phyloP scores from a whole-genome alignment of 1,140 invertebrate genomes.

The Drosophila repleta region DNA sequence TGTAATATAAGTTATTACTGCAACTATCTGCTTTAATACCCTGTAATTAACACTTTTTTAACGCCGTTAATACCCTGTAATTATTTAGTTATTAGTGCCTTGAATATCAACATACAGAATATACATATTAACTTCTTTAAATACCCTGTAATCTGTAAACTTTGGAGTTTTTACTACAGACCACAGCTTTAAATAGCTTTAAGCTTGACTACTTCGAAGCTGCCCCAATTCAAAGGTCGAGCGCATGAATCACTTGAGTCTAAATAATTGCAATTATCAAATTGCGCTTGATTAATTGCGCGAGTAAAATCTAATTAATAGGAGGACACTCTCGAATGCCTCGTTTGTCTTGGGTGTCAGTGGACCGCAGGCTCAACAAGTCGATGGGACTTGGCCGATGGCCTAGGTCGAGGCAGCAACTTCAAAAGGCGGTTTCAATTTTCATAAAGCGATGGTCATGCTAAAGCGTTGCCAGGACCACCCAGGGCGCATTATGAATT shows the following conservation, averaged over 20 bases:
- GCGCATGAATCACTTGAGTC: slow-evolving; percentile 43
- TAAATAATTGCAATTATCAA: slow-evolving; percentile 66
- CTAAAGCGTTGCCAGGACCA: slow-evolving; percentile 34
- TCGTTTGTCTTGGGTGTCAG: too few species aligned
- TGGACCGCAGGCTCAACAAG: slow-evolving; percentile 19
- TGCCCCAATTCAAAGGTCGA: neutral
- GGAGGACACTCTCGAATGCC: too few species aligned
- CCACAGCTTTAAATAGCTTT: neutral
- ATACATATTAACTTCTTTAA: too few species aligned
- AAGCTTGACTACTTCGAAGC: neutral
- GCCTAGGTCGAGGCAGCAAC: slow-evolving; percentile 10
- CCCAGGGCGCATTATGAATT: slow-evolving; percentile 62
- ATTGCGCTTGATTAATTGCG: slow-evolving; percentile 60
- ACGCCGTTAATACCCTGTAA: too few species aligned
- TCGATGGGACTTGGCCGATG: neutral
- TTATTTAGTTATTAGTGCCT: too few species aligned
- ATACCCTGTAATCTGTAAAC: neutral
- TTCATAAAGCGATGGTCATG: slow-evolving; percentile 25
- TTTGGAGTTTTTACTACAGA: neutral
- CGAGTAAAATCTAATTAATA: slow-evolving; percentile 61
- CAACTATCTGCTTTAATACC: too few species aligned
- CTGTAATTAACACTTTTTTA: too few species aligned
- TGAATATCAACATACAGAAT: too few species aligned
- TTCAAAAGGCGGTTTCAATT: slow-evolving; percentile 27
- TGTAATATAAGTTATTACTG: neutral